Conservation (phyloP, 64 coral and sea anemone species). For the Pachyseris speciosa region DNA sequence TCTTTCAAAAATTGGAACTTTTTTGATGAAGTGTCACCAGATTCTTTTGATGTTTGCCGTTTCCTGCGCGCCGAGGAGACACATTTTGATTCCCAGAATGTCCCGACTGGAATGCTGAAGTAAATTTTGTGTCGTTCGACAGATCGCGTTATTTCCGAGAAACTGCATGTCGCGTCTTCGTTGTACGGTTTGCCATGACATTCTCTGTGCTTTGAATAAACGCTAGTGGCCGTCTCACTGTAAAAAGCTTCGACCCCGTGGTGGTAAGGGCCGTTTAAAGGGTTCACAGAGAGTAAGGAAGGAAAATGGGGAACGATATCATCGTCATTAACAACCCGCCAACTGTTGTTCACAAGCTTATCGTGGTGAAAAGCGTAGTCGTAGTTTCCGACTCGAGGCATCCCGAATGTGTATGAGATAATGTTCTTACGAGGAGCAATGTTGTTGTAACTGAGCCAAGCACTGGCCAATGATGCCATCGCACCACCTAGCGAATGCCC, state of each 20-base stretch:
- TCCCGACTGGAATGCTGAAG: conserved; percentile 50
- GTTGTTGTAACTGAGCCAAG: conserved; percentile 14
- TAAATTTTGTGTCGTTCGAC: conserved; percentile 41
- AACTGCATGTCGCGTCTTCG: conserved; percentile 56
- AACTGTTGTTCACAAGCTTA: conserved; percentile 40
- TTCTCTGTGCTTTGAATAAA: conserved; percentile 50
- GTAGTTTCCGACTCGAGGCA: conserved; percentile 74
- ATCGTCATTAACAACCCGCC: conserved; percentile 46
- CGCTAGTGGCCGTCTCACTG: not conserved
- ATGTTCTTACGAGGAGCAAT: conserved; percentile 51
- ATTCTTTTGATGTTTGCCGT: not conserved
- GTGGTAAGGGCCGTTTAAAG: conserved; percentile 44
- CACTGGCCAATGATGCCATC: conserved; percentile 70
- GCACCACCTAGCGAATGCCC: conserved; percentile 78
- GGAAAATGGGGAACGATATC: conserved; percentile 70
- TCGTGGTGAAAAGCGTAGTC: conserved; percentile 56
- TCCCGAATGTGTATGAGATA: conserved; percentile 66
- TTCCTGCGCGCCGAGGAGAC: conserved; percentile 18
- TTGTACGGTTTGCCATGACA: conserved; percentile 64
- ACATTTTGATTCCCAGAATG: conserved; percentile 36
- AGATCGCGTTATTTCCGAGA: not conserved
- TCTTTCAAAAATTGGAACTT: not conserved
- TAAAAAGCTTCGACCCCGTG: conserved; percentile 66
- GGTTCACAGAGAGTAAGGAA: not conserved
- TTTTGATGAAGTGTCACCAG: not conserved